Percentiles rank a stretch among this genome's conserved stretches.
These are phyloP conservation scores for Nothoprocta pentlandii DNA, from an alignment of 2,113 vertebrate genomes.

Conservation along the genomic window DNA sequence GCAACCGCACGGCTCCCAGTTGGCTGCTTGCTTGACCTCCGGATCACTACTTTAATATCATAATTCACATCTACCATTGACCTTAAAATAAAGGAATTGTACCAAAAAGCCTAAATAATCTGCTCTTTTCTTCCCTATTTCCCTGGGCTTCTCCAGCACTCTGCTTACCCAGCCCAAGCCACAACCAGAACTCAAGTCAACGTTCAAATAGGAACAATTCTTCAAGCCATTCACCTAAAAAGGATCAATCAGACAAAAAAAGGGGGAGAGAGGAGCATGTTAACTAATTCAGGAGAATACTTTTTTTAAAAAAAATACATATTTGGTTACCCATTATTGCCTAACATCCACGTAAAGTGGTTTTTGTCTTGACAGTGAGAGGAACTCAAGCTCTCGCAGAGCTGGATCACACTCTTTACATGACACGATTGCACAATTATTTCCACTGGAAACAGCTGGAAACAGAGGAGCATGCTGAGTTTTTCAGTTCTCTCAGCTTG, in stretches of 20 bases:
- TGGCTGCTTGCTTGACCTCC: not conserved
- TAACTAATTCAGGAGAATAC: not conserved
- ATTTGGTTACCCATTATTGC: not conserved
- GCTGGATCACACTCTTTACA: not conserved
- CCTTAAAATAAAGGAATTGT: not conserved
- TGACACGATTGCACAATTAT: not conserved
- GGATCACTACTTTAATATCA: not conserved
- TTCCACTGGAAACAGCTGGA: not conserved
- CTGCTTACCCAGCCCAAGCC: not conserved
- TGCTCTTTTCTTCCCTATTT: not conserved
- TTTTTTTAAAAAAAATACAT: not conserved
- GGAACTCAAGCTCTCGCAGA: not conserved
- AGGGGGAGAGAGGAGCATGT: no score
- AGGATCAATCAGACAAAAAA: not conserved
- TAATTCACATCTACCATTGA: not conserved
- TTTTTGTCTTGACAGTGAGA: not conserved
- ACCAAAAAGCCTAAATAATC: not conserved
- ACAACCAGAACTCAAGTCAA: not conserved
- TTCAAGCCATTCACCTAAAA: not conserved
- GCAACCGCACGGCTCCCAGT: not conserved
- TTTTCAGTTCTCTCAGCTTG: not conserved
- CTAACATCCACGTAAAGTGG: not conserved
- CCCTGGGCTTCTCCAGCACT: not conserved
- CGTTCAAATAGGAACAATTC: not conserved
- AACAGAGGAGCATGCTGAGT: not conserved